phyloP scores from a whole-genome alignment of 2,888 invertebrate genomes.

The Platyscelio sp. region DNA sequence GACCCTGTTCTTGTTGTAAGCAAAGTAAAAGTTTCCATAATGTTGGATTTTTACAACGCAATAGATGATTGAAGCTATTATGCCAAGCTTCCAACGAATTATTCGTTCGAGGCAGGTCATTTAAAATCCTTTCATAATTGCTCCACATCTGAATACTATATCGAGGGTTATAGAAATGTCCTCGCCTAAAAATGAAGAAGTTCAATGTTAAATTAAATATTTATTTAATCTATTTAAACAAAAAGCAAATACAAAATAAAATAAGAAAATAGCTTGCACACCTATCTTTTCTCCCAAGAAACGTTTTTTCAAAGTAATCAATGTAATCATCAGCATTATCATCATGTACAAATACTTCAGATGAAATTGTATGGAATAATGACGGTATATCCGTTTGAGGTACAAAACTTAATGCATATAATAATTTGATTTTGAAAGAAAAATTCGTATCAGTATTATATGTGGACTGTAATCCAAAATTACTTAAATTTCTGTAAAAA shows the following conservation, averaged over 20 bases:
- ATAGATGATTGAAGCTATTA: not conserved
- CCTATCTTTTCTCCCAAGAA: not conserved
- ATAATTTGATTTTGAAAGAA: not conserved
- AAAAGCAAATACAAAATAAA: not conserved
- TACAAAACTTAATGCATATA: not conserved
- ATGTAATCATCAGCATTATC: not conserved
- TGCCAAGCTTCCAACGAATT: constrained; percentile 5
- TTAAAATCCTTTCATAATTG: not conserved
- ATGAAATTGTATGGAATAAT: not conserved
- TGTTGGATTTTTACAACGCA: constrained; percentile 16
- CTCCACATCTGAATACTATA: constrained; percentile 1
- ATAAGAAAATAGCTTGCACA: not conserved
- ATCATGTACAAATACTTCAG: not conserved
- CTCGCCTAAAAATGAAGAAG: constrained; percentile 5
- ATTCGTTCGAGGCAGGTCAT: not conserved
- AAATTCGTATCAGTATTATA: no score
- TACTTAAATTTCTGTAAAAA: no score
- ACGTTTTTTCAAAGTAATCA: constrained; percentile 17
- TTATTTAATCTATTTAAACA: not conserved
- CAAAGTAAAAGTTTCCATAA: not conserved
- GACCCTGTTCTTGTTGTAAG: not conserved
- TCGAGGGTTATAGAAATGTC: not conserved
- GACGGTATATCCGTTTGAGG: not conserved
- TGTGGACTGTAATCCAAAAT: no score
- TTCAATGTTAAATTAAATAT: not conserved